Percentiles rank a stretch among this genome's conserved stretches.
Conservation (phyloP, 2,113 vertebrate genomes). For the Odontophorus gujanensis region DNA sequence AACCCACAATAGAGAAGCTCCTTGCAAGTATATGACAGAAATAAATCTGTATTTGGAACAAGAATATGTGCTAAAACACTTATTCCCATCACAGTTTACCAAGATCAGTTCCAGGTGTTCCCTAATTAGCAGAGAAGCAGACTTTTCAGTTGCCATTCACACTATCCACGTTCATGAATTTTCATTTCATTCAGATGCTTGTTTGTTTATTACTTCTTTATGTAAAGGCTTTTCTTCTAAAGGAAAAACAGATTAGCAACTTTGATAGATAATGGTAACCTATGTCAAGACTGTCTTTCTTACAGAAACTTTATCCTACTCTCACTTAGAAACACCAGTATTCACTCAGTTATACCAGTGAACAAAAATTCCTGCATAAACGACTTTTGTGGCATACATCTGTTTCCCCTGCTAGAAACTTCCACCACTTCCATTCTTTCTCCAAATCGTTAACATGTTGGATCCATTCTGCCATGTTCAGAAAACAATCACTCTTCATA, state of each 20-base stretch:
- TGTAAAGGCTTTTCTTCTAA: not conserved
- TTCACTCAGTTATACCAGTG: not conserved
- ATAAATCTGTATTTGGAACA: not conserved
- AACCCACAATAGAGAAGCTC: not conserved
- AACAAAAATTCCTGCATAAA: not conserved
- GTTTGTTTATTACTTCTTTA: slow-evolving; percentile 19
- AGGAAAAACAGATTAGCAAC: slow-evolving; percentile 17
- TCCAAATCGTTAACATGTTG: not conserved
- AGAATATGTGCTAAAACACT: not conserved
- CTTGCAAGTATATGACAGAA: not conserved
- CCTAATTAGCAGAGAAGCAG: not conserved
- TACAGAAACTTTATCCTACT: not conserved
- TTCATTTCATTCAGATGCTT: not conserved
- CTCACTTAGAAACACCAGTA: not conserved
- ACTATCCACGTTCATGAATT: not conserved
- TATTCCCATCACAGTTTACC: not conserved
- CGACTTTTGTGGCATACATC: not conserved
- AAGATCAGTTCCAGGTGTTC: slow-evolving; percentile 4
- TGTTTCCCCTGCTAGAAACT: not conserved
- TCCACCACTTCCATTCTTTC: not conserved
- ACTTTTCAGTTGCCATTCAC: not conserved
- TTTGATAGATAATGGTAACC: not conserved
- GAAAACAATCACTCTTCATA: not conserved
- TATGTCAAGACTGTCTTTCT: not conserved
- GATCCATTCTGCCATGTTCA: not conserved